Conservation (phyloP, 2,113 vertebrate genomes). For the Callionymus lyra region DNA sequence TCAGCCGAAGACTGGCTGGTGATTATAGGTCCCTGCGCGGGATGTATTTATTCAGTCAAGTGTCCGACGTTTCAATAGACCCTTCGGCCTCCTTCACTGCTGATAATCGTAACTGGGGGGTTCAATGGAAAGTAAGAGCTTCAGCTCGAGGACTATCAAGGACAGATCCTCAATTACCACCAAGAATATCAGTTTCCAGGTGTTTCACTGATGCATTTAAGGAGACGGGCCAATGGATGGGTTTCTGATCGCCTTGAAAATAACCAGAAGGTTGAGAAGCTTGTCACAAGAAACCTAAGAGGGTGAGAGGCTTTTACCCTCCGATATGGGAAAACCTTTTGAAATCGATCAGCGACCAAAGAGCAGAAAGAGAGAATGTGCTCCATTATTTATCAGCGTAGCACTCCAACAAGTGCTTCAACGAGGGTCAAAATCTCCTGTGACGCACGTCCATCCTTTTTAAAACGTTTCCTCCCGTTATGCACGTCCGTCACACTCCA, state of each 20-base stretch:
- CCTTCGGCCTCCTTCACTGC: slow-evolving; percentile 2
- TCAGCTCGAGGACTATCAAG: slow-evolving; percentile 7
- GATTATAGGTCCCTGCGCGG: slow-evolving; percentile 30
- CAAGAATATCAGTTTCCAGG: too few species aligned
- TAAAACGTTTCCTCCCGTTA: too few species aligned
- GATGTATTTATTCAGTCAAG: slow-evolving; percentile 24
- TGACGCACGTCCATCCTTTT: too few species aligned
- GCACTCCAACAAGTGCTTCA: slow-evolving; percentile 11
- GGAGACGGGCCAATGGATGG: neutral
- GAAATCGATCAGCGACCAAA: slow-evolving; percentile 31
- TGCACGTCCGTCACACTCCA: too few species aligned
- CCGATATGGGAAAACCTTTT: slow-evolving; percentile 32
- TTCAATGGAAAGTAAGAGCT: slow-evolving; percentile 3
- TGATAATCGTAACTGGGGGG: slow-evolving; percentile 9
- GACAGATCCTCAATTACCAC: slow-evolving; percentile 18
- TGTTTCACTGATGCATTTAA: too few species aligned
- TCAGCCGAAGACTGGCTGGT: slow-evolving; percentile 30
- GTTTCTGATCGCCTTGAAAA: slow-evolving; percentile 13
- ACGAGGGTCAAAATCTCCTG: neutral
- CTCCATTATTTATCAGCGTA: slow-evolving; percentile 33
- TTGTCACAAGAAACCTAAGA: slow-evolving; percentile 21
- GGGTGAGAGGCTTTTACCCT: slow-evolving; percentile 29
- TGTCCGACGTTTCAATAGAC: slow-evolving; percentile 17
- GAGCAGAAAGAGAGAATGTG: slow-evolving; percentile 9
- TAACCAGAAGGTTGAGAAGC: slow-evolving; percentile 5